Base-by-base conservation (phyloP, 2,797 vertebrate genomes). In the Gallinago solitaria region DNA sequence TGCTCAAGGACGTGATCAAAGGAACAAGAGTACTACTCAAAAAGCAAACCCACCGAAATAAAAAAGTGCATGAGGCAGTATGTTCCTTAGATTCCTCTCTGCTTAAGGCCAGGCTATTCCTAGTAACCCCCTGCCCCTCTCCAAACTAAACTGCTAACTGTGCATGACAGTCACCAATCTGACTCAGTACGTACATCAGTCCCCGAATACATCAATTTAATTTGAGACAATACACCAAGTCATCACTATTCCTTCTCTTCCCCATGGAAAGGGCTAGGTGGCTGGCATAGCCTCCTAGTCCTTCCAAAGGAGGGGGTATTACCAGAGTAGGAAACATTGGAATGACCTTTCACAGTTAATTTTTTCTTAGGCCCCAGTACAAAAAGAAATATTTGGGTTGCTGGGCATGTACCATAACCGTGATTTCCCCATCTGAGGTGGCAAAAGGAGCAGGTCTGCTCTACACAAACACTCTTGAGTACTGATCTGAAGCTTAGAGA, bases 1-100 rank as follows among this genome's bases (percentile, higher is more conserved):
- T 95, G 86, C 93, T 95, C 84, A 88, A 96, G 83, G 93, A 92
- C 10, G 5, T 69, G 74, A 79, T 89, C 94, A 89, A 82, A 94
- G 74, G 73, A 86, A 79, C 41, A 61, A 54, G 61, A 88, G 71
- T 16, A 77, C 65, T 80, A 59, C 57, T 77, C 80, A 51, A 75
- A 94, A 94, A 91, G 64, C 82, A 93, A 95, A 73, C 24, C 25
- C 67, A 56, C 47, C 5, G 2, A 87, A 91, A 93, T 74, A 85
- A 93, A 90, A 53, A 89, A 77, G 75, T 35, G 30, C 61, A 61
- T 47, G 90, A 95, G 80, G 69, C 23, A 81, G 57, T 47, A 65
- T 48, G 65, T 76, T 82, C 83, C 78, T 89, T 51, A 64, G 71
- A 95, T 85, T 83, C 54, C 73, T 41, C 35, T 27, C 73, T 74